phyloP scores from a whole-genome alignment of 2,113 vertebrate genomes.

The Cacatua alba region DNA sequence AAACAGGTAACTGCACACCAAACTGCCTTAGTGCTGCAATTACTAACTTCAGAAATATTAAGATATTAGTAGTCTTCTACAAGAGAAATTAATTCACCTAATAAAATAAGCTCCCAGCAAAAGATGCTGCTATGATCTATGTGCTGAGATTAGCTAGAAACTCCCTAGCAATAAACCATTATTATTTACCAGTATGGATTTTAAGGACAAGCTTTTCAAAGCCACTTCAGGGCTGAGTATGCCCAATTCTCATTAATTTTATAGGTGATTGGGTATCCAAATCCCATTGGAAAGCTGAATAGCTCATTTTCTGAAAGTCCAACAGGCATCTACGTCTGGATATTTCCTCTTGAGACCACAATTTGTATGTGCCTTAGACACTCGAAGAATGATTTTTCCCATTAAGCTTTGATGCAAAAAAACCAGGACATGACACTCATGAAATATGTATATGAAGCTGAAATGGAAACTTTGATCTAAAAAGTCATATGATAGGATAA shows the following conservation, averaged over 20 bases:
- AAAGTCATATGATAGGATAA: neutral
- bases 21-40: neutral
- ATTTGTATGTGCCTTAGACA: neutral
- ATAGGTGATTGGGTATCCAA: constrained; percentile 11
- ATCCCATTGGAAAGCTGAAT: constrained; percentile 10
- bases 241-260: constrained; percentile 61
- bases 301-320: constrained; percentile 18
- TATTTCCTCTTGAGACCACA: neutral
- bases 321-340: neutral
- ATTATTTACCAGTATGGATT: constrained; percentile 24
- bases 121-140: neutral
- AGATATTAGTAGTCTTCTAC: neutral
- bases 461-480: constrained; percentile 53
- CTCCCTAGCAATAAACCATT: neutral
- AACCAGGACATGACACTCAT: constrained; percentile 36
- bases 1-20: neutral
- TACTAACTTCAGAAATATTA: neutral
- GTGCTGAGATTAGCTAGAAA: neutral
- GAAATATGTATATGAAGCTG: constrained; percentile 38
- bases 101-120: neutral
- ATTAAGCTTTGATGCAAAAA: constrained; percentile 48
- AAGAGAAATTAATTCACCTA: neutral
- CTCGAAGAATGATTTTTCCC: constrained; percentile 3
- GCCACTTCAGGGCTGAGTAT: constrained; percentile 29
- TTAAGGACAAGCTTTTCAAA: constrained; percentile 37